Base-by-base conservation (phyloP, 2,113 vertebrate genomes). In the Siphamia tubifer region DNA sequence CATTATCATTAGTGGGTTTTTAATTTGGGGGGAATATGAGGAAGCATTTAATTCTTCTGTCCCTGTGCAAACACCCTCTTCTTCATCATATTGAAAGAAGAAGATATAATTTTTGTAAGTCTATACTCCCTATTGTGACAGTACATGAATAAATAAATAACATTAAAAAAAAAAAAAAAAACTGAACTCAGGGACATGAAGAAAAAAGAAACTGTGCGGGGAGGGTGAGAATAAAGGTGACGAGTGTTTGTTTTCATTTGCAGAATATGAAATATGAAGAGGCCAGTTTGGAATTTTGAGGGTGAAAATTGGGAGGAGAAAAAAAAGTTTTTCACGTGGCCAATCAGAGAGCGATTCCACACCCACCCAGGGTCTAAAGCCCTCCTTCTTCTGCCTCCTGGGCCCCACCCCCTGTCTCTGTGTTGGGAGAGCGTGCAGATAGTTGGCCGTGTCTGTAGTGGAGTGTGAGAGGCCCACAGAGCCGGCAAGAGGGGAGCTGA, bases 401-500 rank as follows among this genome's bases (percentile, higher is more conserved):
- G 10, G 56, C 60, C 81, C 71, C 84, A 28, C 86, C 83, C 58
- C 77, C 64, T 42, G 24, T 38, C 21, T 39, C 54, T 73, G 56
- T 58, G 63, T 63, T 68, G 69, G 23, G 65, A 49, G 74, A 78
- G 67, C 64, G 49, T 83, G 83, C 69, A 62, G 83, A 81, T 68
- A 71, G 75, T 81, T 81, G 58, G 52, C 64, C 13, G 68, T 54
- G 83, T 65, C 55, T 78, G 78, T 58, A 56, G 48, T 52, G 34
- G 68, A 79, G 82, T 72, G 80, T 60, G 67, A 82, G 87, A 83
- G 87, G 81, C 81, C 83, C 76, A 75, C 64, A 73, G 70, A 83
- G 73, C 82, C 39, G 69, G 55, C n/a, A 43, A 81, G 77, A 81
- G 86, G 68, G 72, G 52, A 80, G 56, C 51, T 52, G 13, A 83